Evolutionary conservation across 2,888 invertebrate species (phyloP), one percentile per base, ranked within the genome.

Genomic region (Dynastes maya): DNA sequence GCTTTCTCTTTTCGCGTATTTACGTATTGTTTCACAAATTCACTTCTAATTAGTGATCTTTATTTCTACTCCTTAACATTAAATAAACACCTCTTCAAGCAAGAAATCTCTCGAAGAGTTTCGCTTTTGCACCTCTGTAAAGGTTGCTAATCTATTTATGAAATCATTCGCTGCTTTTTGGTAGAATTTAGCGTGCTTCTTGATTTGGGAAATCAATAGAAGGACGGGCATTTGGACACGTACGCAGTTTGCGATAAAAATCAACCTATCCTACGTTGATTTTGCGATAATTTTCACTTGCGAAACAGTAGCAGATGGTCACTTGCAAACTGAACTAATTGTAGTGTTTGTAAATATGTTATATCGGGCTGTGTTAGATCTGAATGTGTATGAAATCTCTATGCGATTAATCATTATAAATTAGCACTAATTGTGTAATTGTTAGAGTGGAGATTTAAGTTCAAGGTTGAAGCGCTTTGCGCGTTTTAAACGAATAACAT

Each of bases 351-450:
- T 55, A 55, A 55, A 55, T 22, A 55, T 8, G 55, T 1, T 45
- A 5, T 55, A 6, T 16, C 55, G 16, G 55, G n/a, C 55, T 55
- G 2, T 55, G 5, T 53, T 53, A 53, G n/a, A 53, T 53, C n/a
- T 53, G 53, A 8, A 55, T 55, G 6, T 55, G 55, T 32, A 63
- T 32, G 27, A 65, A 65, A 65, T 65, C 45, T 65, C 45, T 65
- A n/a, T 27, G 49, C 2, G 22, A 27, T 53, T 51, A 68, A 51
- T 45, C 29, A 51, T 32, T 29, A 51, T 68, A 68, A 68, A 68
- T 68, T 68, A 53, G 11, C 29, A 53, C 29, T 74, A 49, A 74
- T 55, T 40, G 61, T 58, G 61, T 61, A 40, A 74, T 74, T 74
- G 40, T 22, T 74, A 61, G 13, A 58, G 37, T 55, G 32, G 32